Conservation (phyloP, 2,797 vertebrate genomes). For the Threskiornis aethiopicus region DNA sequence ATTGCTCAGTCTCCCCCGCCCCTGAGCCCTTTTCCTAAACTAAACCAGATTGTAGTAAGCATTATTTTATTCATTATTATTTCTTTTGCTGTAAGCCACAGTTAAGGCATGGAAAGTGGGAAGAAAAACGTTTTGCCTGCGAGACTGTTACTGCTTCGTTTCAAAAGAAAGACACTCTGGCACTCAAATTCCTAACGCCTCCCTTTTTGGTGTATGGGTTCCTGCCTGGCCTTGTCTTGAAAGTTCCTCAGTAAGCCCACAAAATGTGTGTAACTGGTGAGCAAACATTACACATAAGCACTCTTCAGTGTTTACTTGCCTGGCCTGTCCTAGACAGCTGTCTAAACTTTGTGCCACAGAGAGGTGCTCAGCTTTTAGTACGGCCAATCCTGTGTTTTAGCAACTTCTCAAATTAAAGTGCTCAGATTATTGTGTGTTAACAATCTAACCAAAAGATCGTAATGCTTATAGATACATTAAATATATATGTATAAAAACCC, state of each 20-base stretch:
- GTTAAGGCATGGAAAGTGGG: background rate
- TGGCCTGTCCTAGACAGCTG: background rate
- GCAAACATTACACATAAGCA: background rate
- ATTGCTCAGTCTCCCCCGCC: background rate
- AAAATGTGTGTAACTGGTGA: background rate
- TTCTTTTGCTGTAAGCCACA: background rate
- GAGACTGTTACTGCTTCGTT: background rate
- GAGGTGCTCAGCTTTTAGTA: background rate
- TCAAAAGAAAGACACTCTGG: background rate
- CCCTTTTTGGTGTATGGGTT: background rate
- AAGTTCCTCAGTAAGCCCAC: background rate
- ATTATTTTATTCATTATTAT: background rate
- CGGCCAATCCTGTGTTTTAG: background rate
- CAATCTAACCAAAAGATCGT: background rate
- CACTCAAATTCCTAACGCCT: background rate
- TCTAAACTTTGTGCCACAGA: background rate
- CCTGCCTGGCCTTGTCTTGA: background rate
- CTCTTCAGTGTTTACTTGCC: background rate
- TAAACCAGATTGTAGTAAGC: background rate
- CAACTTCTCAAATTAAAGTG: background rate
- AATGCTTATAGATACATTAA: background rate
- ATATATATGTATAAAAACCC: fast-evolving
- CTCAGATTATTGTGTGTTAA: background rate
- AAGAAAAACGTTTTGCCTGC: background rate
- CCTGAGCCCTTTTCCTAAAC: background rate